Percentiles rank a stretch among this genome's conserved stretches.
Evolutionary conservation across 2,888 invertebrate species (phyloP).

Genomic region (Andrena bicolor): DNA sequence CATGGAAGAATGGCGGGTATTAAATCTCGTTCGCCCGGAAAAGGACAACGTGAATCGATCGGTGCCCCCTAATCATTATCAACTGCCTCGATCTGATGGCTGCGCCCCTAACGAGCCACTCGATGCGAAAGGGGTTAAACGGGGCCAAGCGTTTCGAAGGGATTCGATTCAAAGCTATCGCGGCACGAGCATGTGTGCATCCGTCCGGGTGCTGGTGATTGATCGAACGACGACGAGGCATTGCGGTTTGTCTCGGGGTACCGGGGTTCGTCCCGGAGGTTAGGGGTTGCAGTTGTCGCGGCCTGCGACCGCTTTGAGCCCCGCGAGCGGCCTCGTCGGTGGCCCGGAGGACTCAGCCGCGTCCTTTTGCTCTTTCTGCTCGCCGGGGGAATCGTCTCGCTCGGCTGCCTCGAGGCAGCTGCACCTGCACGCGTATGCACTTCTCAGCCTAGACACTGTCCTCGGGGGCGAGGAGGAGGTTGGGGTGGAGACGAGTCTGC

Average conservation of each 20-base stretch:
- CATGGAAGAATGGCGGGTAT: background rate
- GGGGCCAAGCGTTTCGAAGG: slow-evolving; percentile 24
- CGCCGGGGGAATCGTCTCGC: slow-evolving; percentile 57
- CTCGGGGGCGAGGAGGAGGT: background rate
- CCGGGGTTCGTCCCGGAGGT: slow-evolving; percentile 42
- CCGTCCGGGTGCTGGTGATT: slow-evolving; percentile 63
- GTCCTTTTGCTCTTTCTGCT: slow-evolving; percentile 53
- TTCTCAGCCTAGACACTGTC: slow-evolving; percentile 10
- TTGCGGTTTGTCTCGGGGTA: slow-evolving; percentile 64
- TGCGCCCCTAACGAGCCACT: slow-evolving; percentile 33
- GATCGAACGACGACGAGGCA: slow-evolving; percentile 66
- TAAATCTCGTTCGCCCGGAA: background rate
- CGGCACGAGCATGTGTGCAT: slow-evolving; percentile 38
- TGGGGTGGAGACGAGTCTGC: background rate
- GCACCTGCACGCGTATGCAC: slow-evolving; percentile 58
- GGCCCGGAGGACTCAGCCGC: background rate
- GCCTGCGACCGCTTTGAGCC: slow-evolving; percentile 57
- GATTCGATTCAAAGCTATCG: slow-evolving; percentile 26
- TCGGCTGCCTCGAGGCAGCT: slow-evolving; percentile 52
- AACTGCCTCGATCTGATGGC: slow-evolving; percentile 15
- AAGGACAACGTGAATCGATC: background rate
- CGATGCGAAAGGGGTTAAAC: slow-evolving; percentile 45
- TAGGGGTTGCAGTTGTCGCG: slow-evolving; percentile 54
- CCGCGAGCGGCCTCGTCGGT: background rate
- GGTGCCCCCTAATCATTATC: slow-evolving; percentile 23